These are phyloP conservation scores for Pemphredon lugubris DNA, from an alignment of 2,888 invertebrate species.

Conservation along the genomic window DNA sequence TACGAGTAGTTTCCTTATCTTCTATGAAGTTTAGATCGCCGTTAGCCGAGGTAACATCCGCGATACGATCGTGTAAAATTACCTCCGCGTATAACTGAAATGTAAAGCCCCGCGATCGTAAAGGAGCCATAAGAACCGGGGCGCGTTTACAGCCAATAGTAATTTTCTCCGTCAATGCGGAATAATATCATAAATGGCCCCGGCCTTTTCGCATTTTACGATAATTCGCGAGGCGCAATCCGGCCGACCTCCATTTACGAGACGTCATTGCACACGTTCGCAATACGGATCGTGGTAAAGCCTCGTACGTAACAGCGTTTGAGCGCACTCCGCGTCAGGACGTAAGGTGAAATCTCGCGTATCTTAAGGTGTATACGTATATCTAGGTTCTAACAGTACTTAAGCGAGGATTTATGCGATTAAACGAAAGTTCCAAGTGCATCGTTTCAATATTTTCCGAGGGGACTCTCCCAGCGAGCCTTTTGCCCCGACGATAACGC, in stretches of 20 bases:
- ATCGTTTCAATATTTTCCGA: conserved; percentile 13
- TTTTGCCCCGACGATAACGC: conserved; percentile 14
- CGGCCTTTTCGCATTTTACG: conserved; percentile 61
- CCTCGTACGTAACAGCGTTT: background rate
- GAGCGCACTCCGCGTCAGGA: conserved; percentile 3
- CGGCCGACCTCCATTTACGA: conserved; percentile 33
- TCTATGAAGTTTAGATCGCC: background rate
- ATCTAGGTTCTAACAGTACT: conserved; percentile 7
- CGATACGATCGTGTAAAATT: conserved; percentile 32
- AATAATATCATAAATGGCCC: conserved; percentile 68
- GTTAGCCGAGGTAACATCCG: conserved; percentile 23
- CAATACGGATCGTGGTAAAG: background rate
- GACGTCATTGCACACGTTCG: conserved; percentile 4
- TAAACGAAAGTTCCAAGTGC: conserved; percentile 15
- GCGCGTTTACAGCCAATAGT: conserved; percentile 62
- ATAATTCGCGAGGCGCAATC: conserved; percentile 57
- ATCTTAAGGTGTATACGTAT: conserved; percentile 23
- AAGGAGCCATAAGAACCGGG: conserved; percentile 48
- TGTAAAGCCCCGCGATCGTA: conserved; percentile 53
- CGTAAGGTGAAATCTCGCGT: conserved; percentile 15
- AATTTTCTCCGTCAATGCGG: conserved; percentile 58
- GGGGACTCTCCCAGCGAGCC: background rate
- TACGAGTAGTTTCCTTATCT: conserved; percentile 25
- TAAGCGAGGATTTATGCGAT: conserved; percentile 4
- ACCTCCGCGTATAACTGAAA: conserved; percentile 28